Evolutionary conservation across 2,888 invertebrate genomes (phyloP).

Genomic region (Parnassius smintheus): DNA sequence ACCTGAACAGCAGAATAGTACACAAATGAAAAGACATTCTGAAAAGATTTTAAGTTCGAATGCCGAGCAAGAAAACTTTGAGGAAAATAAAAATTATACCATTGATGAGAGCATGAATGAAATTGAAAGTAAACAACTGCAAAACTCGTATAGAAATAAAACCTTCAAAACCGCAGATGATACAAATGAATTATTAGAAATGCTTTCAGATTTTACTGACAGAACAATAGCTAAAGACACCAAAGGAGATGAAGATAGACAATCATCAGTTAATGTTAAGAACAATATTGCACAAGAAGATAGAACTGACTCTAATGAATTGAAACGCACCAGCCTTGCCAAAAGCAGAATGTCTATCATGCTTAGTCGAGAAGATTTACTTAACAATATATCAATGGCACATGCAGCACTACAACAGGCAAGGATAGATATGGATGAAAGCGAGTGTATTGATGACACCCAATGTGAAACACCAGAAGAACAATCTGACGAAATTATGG

Average conservation of each 20-base stretch:
- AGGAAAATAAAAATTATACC: neutral
- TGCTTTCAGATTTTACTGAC: constrained; percentile 59
- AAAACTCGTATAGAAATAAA: constrained; percentile 24
- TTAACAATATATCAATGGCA: constrained; percentile 61
- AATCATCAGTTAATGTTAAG: constrained; percentile 20
- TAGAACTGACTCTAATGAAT: constrained; percentile 29
- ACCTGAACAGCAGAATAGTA: constrained; percentile 4
- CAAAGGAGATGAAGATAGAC: constrained; percentile 34
- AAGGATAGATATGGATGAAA: constrained; percentile 43
- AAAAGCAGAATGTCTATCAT: constrained; percentile 49
- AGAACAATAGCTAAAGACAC: constrained; percentile 11
- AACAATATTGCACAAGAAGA: constrained; percentile 25
- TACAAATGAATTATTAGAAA: constrained; percentile 58
- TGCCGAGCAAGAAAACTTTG: neutral
- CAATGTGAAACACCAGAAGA: constrained; percentile 25
- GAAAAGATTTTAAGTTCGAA: constrained; percentile 38
- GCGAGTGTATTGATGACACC: constrained; percentile 41
- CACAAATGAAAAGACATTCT: constrained; percentile 4
- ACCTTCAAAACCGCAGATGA: constrained; percentile 50
- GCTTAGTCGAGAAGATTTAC: constrained; percentile 54
- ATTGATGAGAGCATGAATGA: neutral
- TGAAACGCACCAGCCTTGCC: constrained; percentile 41
- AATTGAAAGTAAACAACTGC: neutral
- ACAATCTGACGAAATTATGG: constrained; percentile 5
- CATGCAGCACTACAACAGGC: constrained; percentile 53